Evolutionary conservation across 2,113 vertebrate species (phyloP).

Genomic region (Sclerurus mexicanus): DNA sequence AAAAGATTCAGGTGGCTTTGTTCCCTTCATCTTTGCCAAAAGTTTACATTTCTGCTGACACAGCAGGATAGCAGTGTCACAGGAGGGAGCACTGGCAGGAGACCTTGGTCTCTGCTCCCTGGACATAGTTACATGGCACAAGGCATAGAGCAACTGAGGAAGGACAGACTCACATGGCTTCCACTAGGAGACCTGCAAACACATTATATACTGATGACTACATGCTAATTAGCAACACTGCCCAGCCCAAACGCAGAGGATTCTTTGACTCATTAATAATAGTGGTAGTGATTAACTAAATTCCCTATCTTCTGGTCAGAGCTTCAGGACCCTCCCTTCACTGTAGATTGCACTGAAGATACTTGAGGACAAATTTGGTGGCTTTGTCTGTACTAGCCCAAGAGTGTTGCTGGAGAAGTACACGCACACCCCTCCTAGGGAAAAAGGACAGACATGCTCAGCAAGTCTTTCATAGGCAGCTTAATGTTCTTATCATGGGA

Average conservation of each 20-base stretch:
- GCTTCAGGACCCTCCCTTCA: neutral
- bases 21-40: slow-evolving; percentile 46
- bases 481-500: neutral
- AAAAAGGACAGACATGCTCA: neutral
- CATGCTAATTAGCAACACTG: neutral
- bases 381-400: neutral
- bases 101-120: neutral
- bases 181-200: neutral
- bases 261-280: neutral
- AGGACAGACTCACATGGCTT: accelerated
- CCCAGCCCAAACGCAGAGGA: neutral
- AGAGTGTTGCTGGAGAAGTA: neutral
- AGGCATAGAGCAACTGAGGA: neutral
- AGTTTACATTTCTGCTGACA: neutral
- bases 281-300: neutral
- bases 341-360: neutral
- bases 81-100: neutral
- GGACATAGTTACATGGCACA: neutral
- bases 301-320: neutral
- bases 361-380: neutral
- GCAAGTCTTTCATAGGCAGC: neutral
- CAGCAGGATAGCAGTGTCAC: neutral
- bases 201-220: neutral
- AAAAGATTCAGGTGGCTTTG: slow-evolving; percentile 49
- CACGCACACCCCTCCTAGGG: accelerated